These are phyloP conservation scores for Mionectes macconnelli DNA, from an alignment of 2,113 vertebrate species.

Conservation along the genomic window DNA sequence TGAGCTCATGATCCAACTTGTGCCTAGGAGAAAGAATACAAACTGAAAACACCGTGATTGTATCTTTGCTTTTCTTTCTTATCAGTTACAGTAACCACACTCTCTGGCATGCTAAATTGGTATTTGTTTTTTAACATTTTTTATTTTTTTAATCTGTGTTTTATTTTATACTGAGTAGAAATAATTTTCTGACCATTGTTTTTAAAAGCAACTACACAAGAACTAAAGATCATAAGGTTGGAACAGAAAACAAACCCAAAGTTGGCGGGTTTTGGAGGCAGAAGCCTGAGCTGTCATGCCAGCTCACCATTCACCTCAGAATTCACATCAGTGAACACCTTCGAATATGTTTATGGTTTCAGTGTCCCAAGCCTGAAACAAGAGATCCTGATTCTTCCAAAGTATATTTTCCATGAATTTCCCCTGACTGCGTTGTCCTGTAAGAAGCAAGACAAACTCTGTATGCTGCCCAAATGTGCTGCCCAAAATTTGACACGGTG, in stretches of 20 bases:
- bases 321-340: not conserved
- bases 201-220: not conserved
- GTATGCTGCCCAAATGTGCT: not conserved
- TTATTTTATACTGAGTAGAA: not conserved
- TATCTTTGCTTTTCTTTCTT: not conserved
- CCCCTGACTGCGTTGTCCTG: not conserved
- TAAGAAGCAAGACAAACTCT: not conserved
- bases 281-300: not conserved
- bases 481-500: not conserved
- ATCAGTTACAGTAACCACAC: not conserved
- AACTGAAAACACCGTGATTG: not conserved
- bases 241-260: not conserved
- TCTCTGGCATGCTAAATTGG: not conserved
- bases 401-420: not conserved
- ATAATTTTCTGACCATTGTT: not conserved
- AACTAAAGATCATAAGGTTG: not conserved
- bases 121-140: not conserved
- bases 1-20: not conserved
- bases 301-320: not conserved
- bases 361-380: not conserved
- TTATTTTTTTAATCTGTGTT: not conserved
- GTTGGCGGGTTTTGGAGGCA: not conserved
- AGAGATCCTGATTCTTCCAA: not conserved
- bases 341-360: not conserved
- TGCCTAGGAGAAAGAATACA: not conserved